Conservation (phyloP, 2,113 vertebrate species). For the Uropsilus gracilis region DNA sequence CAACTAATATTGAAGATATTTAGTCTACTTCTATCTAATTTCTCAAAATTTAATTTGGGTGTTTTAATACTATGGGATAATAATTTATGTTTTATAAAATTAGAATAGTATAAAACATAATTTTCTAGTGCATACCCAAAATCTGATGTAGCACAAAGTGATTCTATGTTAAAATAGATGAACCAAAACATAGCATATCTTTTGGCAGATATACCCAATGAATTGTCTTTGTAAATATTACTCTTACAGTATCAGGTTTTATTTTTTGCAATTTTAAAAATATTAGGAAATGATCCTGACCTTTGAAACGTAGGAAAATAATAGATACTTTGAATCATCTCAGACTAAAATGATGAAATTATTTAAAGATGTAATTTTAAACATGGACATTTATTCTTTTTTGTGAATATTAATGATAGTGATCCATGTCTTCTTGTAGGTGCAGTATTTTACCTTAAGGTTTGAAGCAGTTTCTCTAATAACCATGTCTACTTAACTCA, state of each 20-base stretch:
- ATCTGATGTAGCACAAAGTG: no score
- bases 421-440: not conserved
- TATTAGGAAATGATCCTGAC: not conserved
- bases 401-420: not conserved
- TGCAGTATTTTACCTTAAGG: not conserved
- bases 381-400: not conserved
- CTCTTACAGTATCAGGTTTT: not conserved
- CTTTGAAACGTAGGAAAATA: not conserved
- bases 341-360: not conserved
- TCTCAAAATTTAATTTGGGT: not conserved
- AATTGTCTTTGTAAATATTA: not conserved
- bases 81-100: not conserved
- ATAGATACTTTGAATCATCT: not conserved
- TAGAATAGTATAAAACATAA: not conserved
- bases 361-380: not conserved
- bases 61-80: not conserved
- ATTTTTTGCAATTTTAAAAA: not conserved
- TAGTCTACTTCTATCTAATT: not conserved
- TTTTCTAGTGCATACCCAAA: no score
- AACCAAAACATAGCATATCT: no score
- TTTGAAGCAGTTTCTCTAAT: not conserved
- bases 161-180: no score
- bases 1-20: not conserved
- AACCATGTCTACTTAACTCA: not conserved
- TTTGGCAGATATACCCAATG: not conserved